Evolutionary conservation across 2,888 invertebrate genomes (phyloP).

Genomic region (Caenorhabditis becei): DNA sequence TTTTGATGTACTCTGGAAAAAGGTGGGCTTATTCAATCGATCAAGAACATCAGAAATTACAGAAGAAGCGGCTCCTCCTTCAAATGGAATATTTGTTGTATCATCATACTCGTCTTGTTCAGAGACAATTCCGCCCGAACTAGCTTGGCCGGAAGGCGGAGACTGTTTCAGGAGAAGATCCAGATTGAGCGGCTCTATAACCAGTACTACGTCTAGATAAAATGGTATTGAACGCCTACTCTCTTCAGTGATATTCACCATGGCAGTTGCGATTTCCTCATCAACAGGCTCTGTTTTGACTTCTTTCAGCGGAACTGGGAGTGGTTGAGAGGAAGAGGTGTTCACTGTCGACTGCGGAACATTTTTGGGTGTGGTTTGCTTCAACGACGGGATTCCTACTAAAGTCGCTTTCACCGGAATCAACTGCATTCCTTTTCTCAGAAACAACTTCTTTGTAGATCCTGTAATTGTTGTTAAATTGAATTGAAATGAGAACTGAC

Average conservation of each 20-base stretch:
- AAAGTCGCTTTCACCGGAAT: not conserved
- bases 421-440: not conserved
- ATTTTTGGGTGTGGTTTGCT: no score
- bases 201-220: not conserved
- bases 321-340: not conserved
- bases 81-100: slow-evolving; percentile 1
- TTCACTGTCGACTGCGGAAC: not conserved
- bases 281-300: slow-evolving; percentile 27
- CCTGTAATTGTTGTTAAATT: no score
- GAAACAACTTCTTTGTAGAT: not conserved
- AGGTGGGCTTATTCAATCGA: no score
- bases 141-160: no score
- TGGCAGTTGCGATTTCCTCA: not conserved
- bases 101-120: no score
- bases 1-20: not conserved
- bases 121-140: no score
- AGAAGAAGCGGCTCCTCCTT: not conserved
- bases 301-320: slow-evolving; percentile 12
- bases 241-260: slow-evolving; percentile 8
- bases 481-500: no score
- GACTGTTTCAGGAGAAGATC: no score
- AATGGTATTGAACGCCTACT: slow-evolving; percentile 31
- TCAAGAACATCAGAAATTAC: not conserved
- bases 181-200: no score
- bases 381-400: no score